phyloP scores from a whole-genome alignment of 2,888 invertebrate species.

The Limenitis camilla region DNA sequence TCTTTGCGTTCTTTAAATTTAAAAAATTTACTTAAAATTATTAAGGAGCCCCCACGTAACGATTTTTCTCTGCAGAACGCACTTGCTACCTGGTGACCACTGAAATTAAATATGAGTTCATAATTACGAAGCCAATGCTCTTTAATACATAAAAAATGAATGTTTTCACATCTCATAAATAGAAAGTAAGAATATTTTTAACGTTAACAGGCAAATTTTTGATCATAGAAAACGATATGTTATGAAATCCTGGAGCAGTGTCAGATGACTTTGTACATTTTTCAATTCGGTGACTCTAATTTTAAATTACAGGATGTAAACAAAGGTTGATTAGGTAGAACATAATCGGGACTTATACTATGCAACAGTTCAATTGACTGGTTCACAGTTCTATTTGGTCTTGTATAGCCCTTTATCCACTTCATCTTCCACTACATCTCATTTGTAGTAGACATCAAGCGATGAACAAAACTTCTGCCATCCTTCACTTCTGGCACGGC shows the following conservation, averaged over 20 bases:
- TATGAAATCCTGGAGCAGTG: conserved; percentile 1
- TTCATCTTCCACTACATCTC: neutral
- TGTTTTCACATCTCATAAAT: no score
- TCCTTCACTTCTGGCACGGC: neutral
- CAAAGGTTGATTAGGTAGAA: neutral
- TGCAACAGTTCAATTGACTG: neutral
- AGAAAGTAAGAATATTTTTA: neutral
- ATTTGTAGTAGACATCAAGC: neutral
- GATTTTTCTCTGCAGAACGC: no score
- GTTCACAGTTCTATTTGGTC: neutral
- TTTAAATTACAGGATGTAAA: no score
- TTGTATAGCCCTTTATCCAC: neutral
- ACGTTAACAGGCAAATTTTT: neutral
- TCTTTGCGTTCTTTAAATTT: no score
- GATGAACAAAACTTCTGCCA: neutral
- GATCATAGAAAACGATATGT: conserved; percentile 3
- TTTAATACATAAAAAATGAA: no score
- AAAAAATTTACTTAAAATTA: no score
- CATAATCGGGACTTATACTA: conserved; percentile 1
- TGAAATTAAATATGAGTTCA: no score
- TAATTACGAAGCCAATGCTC: no score
- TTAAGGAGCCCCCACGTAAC: no score
- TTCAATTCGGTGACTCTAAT: no score
- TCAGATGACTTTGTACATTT: neutral
- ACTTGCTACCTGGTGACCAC: no score